phyloP scores from a whole-genome alignment of 2,888 invertebrate species.

The Phania funesta region DNA sequence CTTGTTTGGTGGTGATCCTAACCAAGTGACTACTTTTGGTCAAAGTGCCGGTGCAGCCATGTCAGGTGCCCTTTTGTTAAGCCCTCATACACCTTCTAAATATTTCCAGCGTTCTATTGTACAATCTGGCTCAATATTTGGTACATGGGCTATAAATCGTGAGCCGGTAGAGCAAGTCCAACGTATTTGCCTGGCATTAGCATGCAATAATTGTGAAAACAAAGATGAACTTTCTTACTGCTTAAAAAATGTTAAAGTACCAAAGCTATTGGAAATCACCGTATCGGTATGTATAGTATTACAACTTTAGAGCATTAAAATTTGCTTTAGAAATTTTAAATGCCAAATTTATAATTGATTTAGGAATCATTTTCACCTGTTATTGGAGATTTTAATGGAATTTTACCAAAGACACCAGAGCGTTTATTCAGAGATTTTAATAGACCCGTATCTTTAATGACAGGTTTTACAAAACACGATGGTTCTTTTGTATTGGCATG shows the following conservation, averaged over 20 bases:
- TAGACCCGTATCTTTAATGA: constrained; percentile 77
- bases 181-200: constrained; percentile 73
- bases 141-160: constrained; percentile 81
- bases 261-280: constrained; percentile 71
- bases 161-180: constrained; percentile 76
- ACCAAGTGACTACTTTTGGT: constrained; percentile 81
- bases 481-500: constrained; percentile 80
- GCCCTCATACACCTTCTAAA: constrained; percentile 76
- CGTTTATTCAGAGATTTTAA: constrained; percentile 71
- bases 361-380: constrained; percentile 73
- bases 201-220: constrained; percentile 71
- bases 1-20: constrained; percentile 81
- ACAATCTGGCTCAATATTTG: constrained; percentile 82
- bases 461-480: constrained; percentile 81
- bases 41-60: constrained; percentile 82
- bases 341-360: constrained; percentile 1
- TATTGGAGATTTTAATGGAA: constrained; percentile 71
- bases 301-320: no score
- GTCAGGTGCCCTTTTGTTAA: constrained; percentile 80
- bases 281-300: constrained; percentile 63
- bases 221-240: constrained; percentile 71
- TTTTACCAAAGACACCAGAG: constrained; percentile 72
- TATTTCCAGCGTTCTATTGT: constrained; percentile 81
- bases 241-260: constrained; percentile 72
- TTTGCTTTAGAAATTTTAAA: background rate